Evolutionary conservation across 2,113 vertebrate species (phyloP), one percentile per base, ranked within the genome.

Genomic region (Catagonus wagneri): DNA sequence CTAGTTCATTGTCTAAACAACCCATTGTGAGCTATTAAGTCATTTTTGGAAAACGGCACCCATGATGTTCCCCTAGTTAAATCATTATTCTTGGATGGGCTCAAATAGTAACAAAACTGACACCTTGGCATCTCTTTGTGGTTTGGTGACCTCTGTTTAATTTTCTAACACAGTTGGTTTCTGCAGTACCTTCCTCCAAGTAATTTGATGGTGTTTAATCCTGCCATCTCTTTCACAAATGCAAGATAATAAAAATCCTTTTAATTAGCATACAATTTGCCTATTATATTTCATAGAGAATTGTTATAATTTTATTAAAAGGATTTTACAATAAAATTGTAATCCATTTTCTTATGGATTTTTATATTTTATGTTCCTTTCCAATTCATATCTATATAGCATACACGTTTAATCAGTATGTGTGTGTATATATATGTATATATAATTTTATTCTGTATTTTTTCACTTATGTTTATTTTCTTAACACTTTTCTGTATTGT

Each of bases 111-210:
- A 85, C 76, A 61, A 72, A 84, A 25, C 32, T 90, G 72, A 32
- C 84, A 72, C 76, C n/a, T 58, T 88, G 91, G 56, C 50, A 14
- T 88, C 29, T 56, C 72, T 61, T 95, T 63, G 52, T 90, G 61
- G 44, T 87, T 63, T 88, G 29, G 17, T 93, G 44, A 88, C 13
- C 36, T 13, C 60, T 50, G 65, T 92, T 95, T 94, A 76, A 93
- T 96, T 87, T 96, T 94, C 89, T 80, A 93, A 87, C 32, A 50
- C 29, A 72, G 36, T 60, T 69, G 87, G 36, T 63, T 96, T 78
- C 71, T 96, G 20, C 36, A 91, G 1, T 34, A 61, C 29, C 16
- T 72, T 76, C 61, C 91, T 69, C 44, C n/a, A 90, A 83, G 29
- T 80, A 87, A 84, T 90, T 90, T 84, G 60, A 58, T 85, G 17